Evolutionary conservation across 2,113 vertebrate species (phyloP), one percentile per base, ranked within the genome.

Genomic region (Cardinalis cardinalis): DNA sequence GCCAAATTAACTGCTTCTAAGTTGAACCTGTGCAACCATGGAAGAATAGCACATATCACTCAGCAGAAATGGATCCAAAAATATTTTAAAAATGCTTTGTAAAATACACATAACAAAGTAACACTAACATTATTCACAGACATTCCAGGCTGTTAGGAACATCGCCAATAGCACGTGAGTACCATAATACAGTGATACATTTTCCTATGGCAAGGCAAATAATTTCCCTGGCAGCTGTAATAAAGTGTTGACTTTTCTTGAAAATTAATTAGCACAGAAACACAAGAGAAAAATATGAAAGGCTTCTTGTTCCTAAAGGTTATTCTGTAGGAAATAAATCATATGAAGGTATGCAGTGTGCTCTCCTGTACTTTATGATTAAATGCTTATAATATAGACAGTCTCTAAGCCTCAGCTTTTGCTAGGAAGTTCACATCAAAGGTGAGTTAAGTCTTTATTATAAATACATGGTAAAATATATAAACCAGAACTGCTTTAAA

Each of bases 261-360:
- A 76, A 95, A 93, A 95, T 96, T 96, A 96, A 96, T 96, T 94
- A 93, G 84, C 26, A 70, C 68, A 63, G 79, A 91, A 88, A 95
- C 68, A 84, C 65, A 93, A 87, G 66, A 86, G 85, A 66, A 93
- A 77, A 97, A 94, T n/a, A 93, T 85, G 78, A 82, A 96, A 95
- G 49, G 18, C 68, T 95, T 95, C 95, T 90, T 89, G 36, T 88
- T 96, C 92, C 77, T 89, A 91, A 94, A 96, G 94, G 94, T 93
- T 93, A 89, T 87, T 93, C 68, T 95, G 65, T 38, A 80, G 68
- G 36, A 92, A 93, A 90, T 92, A 96, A 95, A 94, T 96, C 96
- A 95, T 46, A 48, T 25, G 65, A 93, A 28, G 25, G 52, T 53
- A 69, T 66, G 73, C 93, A 90, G 25, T 49, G 28, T 53, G 40